Conservation (phyloP, 1,140 invertebrate species). For the Helicorthomorpha holstii region DNA sequence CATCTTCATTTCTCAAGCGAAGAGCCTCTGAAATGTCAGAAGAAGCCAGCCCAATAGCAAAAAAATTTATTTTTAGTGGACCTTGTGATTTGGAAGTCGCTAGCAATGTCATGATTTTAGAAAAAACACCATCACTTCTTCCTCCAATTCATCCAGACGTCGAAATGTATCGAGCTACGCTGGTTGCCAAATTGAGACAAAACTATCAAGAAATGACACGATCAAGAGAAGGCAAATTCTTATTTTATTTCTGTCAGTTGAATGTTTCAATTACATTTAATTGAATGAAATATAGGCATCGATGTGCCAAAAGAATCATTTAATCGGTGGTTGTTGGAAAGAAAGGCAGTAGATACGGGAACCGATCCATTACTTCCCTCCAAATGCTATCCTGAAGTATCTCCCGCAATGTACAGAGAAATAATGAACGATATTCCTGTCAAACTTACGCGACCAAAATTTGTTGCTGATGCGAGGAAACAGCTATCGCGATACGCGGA, state of each 20-base stretch:
- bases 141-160: constrained; percentile 87
- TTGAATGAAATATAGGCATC: constrained; percentile 39
- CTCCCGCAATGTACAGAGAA: constrained; percentile 86
- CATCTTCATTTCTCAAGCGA: constrained; percentile 18
- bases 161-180: constrained; percentile 58
- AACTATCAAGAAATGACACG: constrained; percentile 90
- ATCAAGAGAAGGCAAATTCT: constrained; percentile 50
- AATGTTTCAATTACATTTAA: background rate
- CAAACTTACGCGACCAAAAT: constrained; percentile 83
- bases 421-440: constrained; percentile 98
- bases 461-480: constrained; percentile 87
- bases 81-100: constrained; percentile 90
- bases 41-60: background rate
- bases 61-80: constrained; percentile 35
- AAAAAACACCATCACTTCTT: constrained; percentile 53
- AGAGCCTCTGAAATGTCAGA: constrained; percentile 32
- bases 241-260: background rate
- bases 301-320: constrained; percentile 92
- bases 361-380: constrained; percentile 73
- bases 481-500: constrained; percentile 88
- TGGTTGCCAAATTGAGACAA: constrained; percentile 63
- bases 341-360: constrained; percentile 67
- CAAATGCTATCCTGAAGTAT: constrained; percentile 79
- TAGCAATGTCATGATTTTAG: constrained; percentile 85
- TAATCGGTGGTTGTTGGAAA: constrained; percentile 87